These are phyloP conservation scores for Proales similis DNA, from an alignment of 1,140 invertebrate species.

Conservation along the genomic window DNA sequence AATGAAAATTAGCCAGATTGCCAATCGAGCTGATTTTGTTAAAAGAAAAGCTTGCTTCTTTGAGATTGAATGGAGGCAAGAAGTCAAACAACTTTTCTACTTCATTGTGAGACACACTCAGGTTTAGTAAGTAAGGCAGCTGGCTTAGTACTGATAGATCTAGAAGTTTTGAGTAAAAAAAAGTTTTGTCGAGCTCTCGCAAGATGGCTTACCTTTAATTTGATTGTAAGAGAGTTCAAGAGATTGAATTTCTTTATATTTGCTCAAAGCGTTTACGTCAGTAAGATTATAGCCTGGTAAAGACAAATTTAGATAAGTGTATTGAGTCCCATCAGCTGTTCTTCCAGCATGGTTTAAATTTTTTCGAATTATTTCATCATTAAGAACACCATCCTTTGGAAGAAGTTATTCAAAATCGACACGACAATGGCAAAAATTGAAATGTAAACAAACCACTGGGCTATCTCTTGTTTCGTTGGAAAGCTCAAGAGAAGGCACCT, in stretches of 20 bases:
- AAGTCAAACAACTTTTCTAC: conserved; percentile 47
- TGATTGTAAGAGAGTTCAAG: conserved; percentile 18
- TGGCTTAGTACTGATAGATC: conserved; percentile 47
- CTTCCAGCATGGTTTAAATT: conserved; percentile 49
- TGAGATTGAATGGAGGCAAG: conserved; percentile 46
- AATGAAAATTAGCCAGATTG: conserved; percentile 48
- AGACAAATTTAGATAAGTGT: conserved; percentile 48
- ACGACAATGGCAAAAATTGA: no score
- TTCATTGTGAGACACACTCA: conserved; percentile 51
- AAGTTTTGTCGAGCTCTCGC: background rate
- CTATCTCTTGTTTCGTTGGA: no score
- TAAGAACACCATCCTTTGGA: conserved; percentile 46
- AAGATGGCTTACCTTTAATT: background rate
- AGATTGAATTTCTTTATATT: conserved; percentile 31
- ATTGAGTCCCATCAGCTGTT: conserved; percentile 47
- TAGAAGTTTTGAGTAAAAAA: conserved; percentile 39
- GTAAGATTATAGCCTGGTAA: conserved; percentile 40
- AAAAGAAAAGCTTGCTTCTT: conserved; percentile 48
- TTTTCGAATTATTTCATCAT: conserved; percentile 48
- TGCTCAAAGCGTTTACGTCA: conserved; percentile 11
- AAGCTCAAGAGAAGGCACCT: no score
- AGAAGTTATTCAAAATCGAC: no score
- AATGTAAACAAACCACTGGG: no score
- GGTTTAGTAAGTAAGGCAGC: conserved; percentile 45
- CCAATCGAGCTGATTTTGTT: conserved; percentile 47